Evolutionary conservation across 1,140 invertebrate genomes (phyloP).

Genomic region (Samia ricini): DNA sequence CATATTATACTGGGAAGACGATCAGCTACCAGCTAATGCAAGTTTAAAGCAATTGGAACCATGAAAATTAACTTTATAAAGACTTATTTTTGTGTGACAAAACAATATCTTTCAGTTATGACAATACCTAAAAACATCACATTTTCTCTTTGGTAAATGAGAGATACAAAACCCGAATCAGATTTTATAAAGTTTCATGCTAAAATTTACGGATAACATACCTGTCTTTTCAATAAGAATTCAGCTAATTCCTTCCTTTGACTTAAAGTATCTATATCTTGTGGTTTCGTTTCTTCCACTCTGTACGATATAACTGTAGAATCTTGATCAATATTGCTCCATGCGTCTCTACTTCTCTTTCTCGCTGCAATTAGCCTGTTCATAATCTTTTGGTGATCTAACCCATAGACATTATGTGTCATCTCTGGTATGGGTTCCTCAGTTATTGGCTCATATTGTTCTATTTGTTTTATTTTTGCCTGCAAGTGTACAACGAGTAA

Average conservation of each 20-base stretch:
- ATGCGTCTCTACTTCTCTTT: slow-evolving; percentile 75
- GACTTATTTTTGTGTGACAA: too few species aligned
- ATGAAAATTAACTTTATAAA: too few species aligned
- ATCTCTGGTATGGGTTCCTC: slow-evolving; percentile 79
- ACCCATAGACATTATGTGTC: slow-evolving; percentile 84
- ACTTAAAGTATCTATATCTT: slow-evolving; percentile 32
- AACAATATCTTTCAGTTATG: too few species aligned
- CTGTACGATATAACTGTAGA: slow-evolving; percentile 52
- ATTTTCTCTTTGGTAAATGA: too few species aligned
- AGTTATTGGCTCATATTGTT: slow-evolving; percentile 44
- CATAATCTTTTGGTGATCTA: slow-evolving; percentile 83
- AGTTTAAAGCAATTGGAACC: too few species aligned
- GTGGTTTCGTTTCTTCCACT: slow-evolving; percentile 10
- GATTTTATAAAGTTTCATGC: background rate
- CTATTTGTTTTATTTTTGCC: slow-evolving; percentile 72
- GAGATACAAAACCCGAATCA: too few species aligned
- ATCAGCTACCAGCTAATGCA: too few species aligned
- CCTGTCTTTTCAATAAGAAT: slow-evolving; percentile 63
- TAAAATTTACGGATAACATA: slow-evolving; percentile 16
- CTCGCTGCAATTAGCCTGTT: slow-evolving; percentile 70
- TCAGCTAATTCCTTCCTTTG: slow-evolving; percentile 59
- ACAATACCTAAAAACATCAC: too few species aligned
- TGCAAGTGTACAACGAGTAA: slow-evolving; percentile 31
- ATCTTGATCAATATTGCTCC: slow-evolving; percentile 48
- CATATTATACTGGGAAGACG: too few species aligned